These are phyloP conservation scores for Glossosoma conforme DNA, from an alignment of 1,140 invertebrate species.

Conservation along the genomic window DNA sequence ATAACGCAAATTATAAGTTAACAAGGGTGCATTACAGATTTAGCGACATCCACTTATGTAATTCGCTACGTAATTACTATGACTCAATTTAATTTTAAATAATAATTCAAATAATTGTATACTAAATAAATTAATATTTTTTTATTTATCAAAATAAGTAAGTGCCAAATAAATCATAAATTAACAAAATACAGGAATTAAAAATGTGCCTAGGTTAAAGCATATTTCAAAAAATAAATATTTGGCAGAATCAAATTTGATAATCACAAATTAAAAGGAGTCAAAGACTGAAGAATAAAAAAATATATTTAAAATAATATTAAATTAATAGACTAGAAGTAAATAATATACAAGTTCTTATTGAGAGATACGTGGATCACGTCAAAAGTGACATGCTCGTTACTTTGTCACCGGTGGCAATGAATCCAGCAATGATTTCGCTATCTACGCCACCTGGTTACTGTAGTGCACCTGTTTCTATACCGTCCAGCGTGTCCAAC, in stretches of 20 bases:
- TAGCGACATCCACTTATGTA: no score
- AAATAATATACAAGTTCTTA: not conserved
- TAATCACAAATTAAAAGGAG: not conserved
- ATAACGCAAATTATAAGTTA: conserved; percentile 17
- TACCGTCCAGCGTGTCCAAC: conserved; percentile 11
- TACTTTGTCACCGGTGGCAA: conserved; percentile 18
- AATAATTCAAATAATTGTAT: conserved; percentile 6
- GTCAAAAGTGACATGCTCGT: conserved; percentile 22
- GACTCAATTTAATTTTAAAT: no score
- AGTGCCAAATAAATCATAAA: conserved; percentile 24
- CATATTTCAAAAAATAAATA: conserved; percentile 10
- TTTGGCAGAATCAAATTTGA: not conserved
- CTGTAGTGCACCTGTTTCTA: conserved; percentile 21
- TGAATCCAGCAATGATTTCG: conserved; percentile 29
- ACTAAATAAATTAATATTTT: no score
- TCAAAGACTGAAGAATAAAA: conserved; percentile 8
- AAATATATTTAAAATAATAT: no score
- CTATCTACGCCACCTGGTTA: conserved; percentile 23
- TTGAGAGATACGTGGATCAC: not conserved
- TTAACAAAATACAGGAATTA: conserved; percentile 26
- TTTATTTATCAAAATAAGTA: not conserved
- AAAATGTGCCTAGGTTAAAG: conserved; percentile 20
- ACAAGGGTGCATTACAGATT: conserved; percentile 15
- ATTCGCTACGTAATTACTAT: no score
- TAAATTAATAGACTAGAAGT: no score